A percentile compares a stretch with the other conserved stretches of the same genome.
Conservation (phyloP, 2,888 invertebrate species). For the Harpalus rufipes region DNA sequence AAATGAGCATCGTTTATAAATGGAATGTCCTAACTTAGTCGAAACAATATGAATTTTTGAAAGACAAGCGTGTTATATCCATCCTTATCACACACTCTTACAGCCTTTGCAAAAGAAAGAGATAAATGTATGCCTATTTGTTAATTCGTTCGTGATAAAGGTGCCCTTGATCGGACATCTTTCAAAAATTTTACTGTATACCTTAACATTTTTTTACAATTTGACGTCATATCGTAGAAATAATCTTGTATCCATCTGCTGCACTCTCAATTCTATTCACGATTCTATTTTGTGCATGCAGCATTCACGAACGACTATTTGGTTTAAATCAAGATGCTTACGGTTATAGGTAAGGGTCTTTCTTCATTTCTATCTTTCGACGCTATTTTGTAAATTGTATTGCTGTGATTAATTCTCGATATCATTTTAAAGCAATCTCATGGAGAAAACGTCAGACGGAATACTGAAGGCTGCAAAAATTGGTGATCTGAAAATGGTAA, state of each 20-base stretch:
- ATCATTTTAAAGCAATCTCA: slow-evolving; percentile 83
- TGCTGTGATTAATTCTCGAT: slow-evolving; percentile 57
- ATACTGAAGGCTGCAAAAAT: slow-evolving; percentile 90
- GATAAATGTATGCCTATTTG: too few species aligned
- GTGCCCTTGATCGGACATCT: too few species aligned
- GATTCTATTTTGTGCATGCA: slow-evolving; percentile 82
- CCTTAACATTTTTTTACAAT: not conserved
- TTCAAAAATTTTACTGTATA: too few species aligned
- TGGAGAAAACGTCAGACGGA: slow-evolving; percentile 90
- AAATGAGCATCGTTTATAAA: too few species aligned
- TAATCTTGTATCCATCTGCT: slow-evolving; percentile 10
- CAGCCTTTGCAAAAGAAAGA: too few species aligned
- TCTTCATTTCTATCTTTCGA: slow-evolving; percentile 15
- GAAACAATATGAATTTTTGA: too few species aligned
- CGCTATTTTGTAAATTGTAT: slow-evolving; percentile 24
- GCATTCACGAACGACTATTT: slow-evolving; percentile 89
- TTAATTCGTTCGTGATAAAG: too few species aligned
- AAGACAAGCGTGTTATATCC: too few species aligned
- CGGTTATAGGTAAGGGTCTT: slow-evolving; percentile 82
- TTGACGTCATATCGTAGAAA: not conserved
- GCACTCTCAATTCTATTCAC: slow-evolving; percentile 46
- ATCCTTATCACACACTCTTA: too few species aligned
- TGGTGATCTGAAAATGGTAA: slow-evolving; percentile 89
- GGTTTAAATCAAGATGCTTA: slow-evolving; percentile 88
- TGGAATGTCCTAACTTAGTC: too few species aligned